These are phyloP conservation scores for Listrodromus nycthemerus DNA, from an alignment of 2,888 invertebrate species.

Conservation along the genomic window DNA sequence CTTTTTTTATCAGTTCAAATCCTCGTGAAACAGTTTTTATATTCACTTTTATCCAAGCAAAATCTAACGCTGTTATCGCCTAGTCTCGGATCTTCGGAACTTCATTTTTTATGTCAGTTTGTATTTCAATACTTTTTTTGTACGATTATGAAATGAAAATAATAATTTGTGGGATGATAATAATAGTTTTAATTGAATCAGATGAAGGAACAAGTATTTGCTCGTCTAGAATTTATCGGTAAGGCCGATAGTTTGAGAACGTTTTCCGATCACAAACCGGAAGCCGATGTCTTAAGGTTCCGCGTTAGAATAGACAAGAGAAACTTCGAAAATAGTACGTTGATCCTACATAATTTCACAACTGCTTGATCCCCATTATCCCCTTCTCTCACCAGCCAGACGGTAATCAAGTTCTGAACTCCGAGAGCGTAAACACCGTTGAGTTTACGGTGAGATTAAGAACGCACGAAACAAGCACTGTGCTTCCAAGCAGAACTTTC, in stretches of 20 bases:
- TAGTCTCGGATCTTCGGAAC: background rate
- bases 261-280: background rate
- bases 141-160: background rate
- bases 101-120: background rate
- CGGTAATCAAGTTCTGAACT: constrained; percentile 9
- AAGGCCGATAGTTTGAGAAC: background rate
- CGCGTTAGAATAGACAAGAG: background rate
- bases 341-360: constrained; percentile 27
- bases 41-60: background rate
- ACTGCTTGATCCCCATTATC: constrained; percentile 35
- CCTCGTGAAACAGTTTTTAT: background rate
- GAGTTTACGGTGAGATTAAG: constrained; percentile 33
- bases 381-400: background rate
- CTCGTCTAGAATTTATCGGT: background rate
- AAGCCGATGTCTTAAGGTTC: background rate
- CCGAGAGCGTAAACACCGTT: constrained; percentile 30
- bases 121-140: background rate
- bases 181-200: background rate
- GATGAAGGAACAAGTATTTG: background rate
- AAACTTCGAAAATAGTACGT: constrained; percentile 26
- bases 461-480: constrained; percentile 32
- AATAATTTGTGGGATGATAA: too few relatives aligned
- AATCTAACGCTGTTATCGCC: background rate
- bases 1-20: background rate
- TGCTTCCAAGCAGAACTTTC: constrained; percentile 19